Conservation (phyloP, 2,797 vertebrate species). For the Semotilus atromaculatus region DNA sequence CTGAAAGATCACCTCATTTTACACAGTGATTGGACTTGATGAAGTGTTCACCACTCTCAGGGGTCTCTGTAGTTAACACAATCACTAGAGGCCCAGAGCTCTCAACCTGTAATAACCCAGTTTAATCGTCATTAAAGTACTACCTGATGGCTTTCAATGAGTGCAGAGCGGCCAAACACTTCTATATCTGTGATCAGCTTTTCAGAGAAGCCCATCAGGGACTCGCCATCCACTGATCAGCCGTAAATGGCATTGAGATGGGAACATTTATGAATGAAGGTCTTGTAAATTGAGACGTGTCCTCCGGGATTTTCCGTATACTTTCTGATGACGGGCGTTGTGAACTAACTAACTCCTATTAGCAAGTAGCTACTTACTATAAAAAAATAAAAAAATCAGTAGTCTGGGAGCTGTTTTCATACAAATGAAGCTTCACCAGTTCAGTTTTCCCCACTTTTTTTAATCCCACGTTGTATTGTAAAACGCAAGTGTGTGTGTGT, state of each 20-base stretch:
- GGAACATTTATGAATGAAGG: conserved; percentile 17
- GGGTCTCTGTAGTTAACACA: conserved; percentile 57
- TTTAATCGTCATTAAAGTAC: conserved; percentile 57
- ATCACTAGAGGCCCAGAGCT: conserved; percentile 53
- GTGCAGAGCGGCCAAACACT: conserved; percentile 31
- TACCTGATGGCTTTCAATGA: conserved; percentile 50
- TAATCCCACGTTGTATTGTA: not conserved
- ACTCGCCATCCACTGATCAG: conserved; percentile 37
- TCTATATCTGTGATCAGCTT: conserved; percentile 46
- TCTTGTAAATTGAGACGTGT: conserved; percentile 29
- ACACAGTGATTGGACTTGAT: conserved; percentile 65
- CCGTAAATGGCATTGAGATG: conserved; percentile 7
- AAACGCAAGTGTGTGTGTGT: not conserved
- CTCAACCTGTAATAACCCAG: conserved; percentile 57
- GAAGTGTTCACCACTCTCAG: conserved; percentile 60
- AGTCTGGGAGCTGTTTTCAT: not conserved
- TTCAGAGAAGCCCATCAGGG: conserved; percentile 41
- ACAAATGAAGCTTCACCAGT: not conserved
- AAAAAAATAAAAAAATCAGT: too few relatives aligned
- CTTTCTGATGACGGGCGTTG: not conserved
- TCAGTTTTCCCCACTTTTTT: too few relatives aligned
- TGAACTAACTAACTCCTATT: not conserved
- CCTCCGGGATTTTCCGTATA: not conserved
- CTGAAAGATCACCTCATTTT: conserved; percentile 56
- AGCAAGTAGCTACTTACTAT: not conserved